Percentiles rank a stretch among this genome's conserved stretches.
Conservation (phyloP, 2,888 invertebrate genomes). For the Stomorhina lunata region DNA sequence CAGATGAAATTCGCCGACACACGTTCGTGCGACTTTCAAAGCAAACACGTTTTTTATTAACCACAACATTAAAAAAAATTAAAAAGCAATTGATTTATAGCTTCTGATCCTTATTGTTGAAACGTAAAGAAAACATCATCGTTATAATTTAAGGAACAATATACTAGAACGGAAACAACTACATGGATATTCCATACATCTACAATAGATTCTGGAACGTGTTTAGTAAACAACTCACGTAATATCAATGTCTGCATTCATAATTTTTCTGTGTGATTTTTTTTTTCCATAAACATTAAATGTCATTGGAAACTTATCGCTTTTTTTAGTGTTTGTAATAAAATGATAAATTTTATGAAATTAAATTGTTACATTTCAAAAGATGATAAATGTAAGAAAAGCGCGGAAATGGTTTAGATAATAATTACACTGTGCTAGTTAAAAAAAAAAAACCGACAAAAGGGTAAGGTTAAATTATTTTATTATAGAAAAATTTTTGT, state of each 20-base stretch:
- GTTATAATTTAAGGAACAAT: conserved; percentile 12
- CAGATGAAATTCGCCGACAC: too few relatives aligned
- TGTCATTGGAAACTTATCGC: conserved; percentile 31
- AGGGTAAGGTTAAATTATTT: too few relatives aligned
- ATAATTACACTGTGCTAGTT: background rate
- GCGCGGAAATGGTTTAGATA: background rate
- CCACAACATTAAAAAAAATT: conserved; percentile 30
- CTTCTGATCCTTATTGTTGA: conserved; percentile 32
- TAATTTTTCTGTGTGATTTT: background rate
- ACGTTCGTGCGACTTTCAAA: background rate
- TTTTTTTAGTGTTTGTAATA: conserved; percentile 6
- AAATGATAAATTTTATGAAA: conserved; percentile 20
- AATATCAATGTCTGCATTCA: conserved; percentile 32
- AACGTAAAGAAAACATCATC: background rate
- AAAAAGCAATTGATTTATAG: conserved; percentile 59
- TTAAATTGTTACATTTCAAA: background rate
- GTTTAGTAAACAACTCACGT: conserved; percentile 56
- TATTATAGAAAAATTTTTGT: too few relatives aligned
- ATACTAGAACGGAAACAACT: background rate
- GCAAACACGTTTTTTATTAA: conserved; percentile 44
- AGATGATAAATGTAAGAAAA: background rate
- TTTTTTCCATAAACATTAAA: conserved; percentile 4
- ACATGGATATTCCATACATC: background rate
- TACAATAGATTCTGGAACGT: conserved; percentile 43
- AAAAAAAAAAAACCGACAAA: background rate